Evolutionary conservation across 2,888 invertebrate species (phyloP).

Genomic region (Pachycephus smyrnensis): DNA sequence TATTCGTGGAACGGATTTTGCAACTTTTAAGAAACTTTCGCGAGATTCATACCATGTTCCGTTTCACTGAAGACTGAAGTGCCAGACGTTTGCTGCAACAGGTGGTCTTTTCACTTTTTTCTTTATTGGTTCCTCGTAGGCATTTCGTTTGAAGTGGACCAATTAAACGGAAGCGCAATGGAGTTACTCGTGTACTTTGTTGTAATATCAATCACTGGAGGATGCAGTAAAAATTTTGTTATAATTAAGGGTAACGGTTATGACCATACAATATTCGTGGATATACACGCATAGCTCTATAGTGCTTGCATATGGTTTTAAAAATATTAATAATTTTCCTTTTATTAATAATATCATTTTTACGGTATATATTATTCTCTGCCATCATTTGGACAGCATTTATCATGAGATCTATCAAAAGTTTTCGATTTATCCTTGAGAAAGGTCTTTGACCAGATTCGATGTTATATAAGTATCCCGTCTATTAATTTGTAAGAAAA

Average conservation of each 20-base stretch:
- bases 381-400: neutral
- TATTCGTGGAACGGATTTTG: neutral
- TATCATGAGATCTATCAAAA: neutral
- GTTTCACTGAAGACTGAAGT: neutral
- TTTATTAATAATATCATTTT: neutral
- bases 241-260: neutral
- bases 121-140: neutral
- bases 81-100: neutral
- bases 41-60: neutral
- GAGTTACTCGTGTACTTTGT: too few species aligned
- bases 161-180: neutral
- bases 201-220: too few species aligned
- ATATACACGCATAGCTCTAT: neutral
- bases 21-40: neutral
- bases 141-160: neutral
- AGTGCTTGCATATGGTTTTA: neutral
- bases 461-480: neutral
- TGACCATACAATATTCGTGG: too few species aligned
- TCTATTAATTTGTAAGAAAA: neutral
- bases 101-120: neutral
- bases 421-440: neutral
- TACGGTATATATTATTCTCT: neutral
- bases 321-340: neutral
- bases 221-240: neutral
- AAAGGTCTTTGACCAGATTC: neutral